Conservation (phyloP, 2,888 invertebrate species). For the Pseudococcus viburni region DNA sequence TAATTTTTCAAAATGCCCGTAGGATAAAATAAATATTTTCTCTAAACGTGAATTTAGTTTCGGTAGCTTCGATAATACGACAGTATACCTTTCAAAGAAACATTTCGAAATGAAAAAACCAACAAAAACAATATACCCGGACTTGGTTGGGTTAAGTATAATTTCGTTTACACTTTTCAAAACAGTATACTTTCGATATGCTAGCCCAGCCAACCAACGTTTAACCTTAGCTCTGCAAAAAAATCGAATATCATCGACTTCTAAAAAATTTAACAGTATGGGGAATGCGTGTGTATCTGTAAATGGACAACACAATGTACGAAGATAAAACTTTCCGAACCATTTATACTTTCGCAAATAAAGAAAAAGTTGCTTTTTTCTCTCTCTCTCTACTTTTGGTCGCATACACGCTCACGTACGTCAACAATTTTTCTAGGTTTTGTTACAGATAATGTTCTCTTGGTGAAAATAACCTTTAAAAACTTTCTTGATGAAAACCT, state of each 20-base stretch:
- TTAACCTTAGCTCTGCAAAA: not conserved
- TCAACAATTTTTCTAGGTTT: constrained; percentile 56
- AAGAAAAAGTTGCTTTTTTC: constrained; percentile 49
- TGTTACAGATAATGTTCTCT: constrained; percentile 44
- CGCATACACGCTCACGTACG: constrained; percentile 43
- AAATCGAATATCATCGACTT: constrained; percentile 41
- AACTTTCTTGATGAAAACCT: constrained; percentile 55
- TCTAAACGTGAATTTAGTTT: not conserved
- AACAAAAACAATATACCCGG: constrained; percentile 16
- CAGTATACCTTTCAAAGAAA: constrained; percentile 15
- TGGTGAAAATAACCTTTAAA: constrained; percentile 48
- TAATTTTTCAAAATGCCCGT: not conserved
- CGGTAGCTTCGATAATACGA: constrained; percentile 11
- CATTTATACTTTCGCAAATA: constrained; percentile 58
- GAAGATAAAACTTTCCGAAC: constrained; percentile 55
- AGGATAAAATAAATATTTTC: constrained; percentile 11
- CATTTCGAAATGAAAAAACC: not conserved
- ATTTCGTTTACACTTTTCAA: constrained; percentile 37
- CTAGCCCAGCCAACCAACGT: not conserved
- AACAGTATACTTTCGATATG: not conserved
- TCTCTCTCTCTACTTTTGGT: not conserved
- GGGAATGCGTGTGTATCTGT: constrained; percentile 17
- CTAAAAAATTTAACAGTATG: constrained; percentile 32
- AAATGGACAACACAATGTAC: constrained; percentile 55
- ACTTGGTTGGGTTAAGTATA: constrained; percentile 5